phyloP scores from a whole-genome alignment of 2,888 invertebrate genomes.

The Polydrusus cervinus region DNA sequence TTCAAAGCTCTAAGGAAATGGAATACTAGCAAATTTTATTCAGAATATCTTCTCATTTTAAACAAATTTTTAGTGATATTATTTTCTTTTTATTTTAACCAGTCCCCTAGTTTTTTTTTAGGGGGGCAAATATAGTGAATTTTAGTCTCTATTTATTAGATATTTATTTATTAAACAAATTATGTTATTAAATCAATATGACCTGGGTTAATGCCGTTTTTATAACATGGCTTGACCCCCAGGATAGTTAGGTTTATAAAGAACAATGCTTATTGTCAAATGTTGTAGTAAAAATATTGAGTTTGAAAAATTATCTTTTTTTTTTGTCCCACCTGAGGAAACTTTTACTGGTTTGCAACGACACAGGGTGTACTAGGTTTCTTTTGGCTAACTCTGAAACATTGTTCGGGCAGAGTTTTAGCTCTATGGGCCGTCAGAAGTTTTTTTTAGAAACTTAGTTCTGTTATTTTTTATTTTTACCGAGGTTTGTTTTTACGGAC shows the following conservation, averaged over 20 bases:
- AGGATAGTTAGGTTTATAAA: neutral
- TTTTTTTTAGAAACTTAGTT: no score
- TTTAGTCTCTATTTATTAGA: conserved; percentile 12
- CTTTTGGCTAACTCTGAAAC: no score
- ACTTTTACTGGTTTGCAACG: neutral
- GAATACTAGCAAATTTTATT: no score
- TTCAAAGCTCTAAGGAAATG: neutral
- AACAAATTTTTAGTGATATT: conserved; percentile 11
- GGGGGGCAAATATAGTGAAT: neutral
- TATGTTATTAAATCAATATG: neutral
- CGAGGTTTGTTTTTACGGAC: no score
- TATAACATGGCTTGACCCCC: neutral
- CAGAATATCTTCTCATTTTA: neutral
- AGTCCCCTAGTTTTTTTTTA: neutral
- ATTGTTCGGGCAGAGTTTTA: no score
- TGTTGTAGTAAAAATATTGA: conserved; percentile 21
- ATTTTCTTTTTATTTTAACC: conserved; percentile 9
- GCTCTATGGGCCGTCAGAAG: no score
- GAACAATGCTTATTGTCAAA: conserved; percentile 9
- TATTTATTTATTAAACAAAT: conserved; percentile 11
- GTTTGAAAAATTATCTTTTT: neutral
- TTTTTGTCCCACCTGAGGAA: neutral
- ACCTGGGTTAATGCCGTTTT: neutral
- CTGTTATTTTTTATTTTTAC: no score
- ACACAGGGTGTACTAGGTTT: neutral